phyloP scores from a whole-genome alignment of 2,797 vertebrate species.

The Schizothorax lantsangensis region DNA sequence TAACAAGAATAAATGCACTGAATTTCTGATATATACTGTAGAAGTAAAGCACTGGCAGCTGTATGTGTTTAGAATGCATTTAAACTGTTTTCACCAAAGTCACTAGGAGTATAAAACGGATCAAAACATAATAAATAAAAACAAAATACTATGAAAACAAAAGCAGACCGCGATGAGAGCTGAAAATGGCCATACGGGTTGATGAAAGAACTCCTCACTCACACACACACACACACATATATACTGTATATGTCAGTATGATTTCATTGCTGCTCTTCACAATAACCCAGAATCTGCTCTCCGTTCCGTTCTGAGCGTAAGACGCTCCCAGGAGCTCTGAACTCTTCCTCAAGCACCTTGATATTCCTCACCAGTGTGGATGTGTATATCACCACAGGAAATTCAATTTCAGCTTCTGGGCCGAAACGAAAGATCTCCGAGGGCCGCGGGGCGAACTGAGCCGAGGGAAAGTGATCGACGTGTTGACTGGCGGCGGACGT shows the following conservation, averaged over 20 bases:
- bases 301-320: neutral
- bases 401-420: slow-evolving; percentile 31
- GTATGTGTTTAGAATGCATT: neutral
- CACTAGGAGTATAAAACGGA: neutral
- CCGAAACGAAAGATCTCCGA: neutral
- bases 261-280: slow-evolving; percentile 23
- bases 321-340: neutral
- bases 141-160: neutral
- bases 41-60: neutral
- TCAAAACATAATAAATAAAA: neutral
- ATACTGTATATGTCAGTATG: neutral
- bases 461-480: neutral
- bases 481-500: neutral
- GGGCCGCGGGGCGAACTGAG: neutral
- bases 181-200: neutral
- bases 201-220: neutral
- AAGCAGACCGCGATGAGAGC: neutral
- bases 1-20: neutral
- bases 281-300: neutral
- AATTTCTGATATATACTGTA: neutral
- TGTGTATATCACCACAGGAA: slow-evolving; percentile 31
- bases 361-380: neutral
- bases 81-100: neutral
- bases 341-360: slow-evolving; percentile 13
- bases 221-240: no score